Evolutionary conservation across 2,113 vertebrate genomes (phyloP), one percentile per base, ranked within the genome.

Genomic region (Anarhynchus alexandrinus): DNA sequence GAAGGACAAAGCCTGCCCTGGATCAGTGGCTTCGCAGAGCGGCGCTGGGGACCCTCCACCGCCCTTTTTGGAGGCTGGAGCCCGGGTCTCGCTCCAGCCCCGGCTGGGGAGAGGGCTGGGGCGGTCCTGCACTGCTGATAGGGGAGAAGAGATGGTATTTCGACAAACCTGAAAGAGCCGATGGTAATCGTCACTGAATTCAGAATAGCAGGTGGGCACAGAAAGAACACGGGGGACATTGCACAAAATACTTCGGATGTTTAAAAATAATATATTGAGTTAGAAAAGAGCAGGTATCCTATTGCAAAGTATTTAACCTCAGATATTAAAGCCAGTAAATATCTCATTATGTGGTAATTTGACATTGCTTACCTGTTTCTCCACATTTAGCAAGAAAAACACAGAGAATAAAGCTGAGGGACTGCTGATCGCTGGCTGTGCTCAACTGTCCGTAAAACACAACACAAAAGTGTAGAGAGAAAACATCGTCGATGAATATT

Each of bases 401-500:
- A 0, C 14, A 23, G 27, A 4, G n/a, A 20, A 3, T 9, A 23
- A 12, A 2, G 36, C 49, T 15, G 73, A 13, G 36, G 23, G 25
- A 16, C 10, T 42, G 52, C 0, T 5, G 14, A 14, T n/a, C 23
- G 34, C 52, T n/a, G 58, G 32, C 70, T 12, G 54, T 2, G 26
- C 11, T 47, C 55, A 7, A 21, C 54, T 18, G 4, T 3, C 38
- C 18, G 0, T 10, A 22, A 51, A 42, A 7, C 7, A 15, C 5
- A 18, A 30, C 11, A 16, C 21, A 7, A 9, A 43, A 21, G 29
- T 0, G 10, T 1, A 10, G n/a, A 23, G 21, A 32, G n/a, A 32
- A 21, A 54, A 5, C 16, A 0, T 2, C 4, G 34, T 0, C 9
- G 25, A 7, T 1, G 10, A 69, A 16, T 0, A 15, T 17, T 11